Evolutionary conservation across 2,888 invertebrate species (phyloP), one percentile per base, ranked within the genome.

Genomic region (Nasonovia ribisnigri): DNA sequence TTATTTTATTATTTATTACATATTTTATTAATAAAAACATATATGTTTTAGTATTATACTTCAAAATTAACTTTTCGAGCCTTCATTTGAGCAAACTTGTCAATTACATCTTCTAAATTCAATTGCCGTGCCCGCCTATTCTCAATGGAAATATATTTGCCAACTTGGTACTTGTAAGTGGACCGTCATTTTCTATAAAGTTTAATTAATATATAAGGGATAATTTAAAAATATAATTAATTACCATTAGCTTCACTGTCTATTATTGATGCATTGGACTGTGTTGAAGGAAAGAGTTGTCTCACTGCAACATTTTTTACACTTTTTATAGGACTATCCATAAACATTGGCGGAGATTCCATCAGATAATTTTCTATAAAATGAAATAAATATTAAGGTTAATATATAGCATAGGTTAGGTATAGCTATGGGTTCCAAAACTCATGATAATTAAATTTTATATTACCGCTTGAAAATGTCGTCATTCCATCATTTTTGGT

Each of bases 261-360:
- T 46, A 46, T 46, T 86, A 26, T 13, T n/a, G 16, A 86, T 46
- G 13, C 46, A 43, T 46, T 48, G 0, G 16, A 77, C 36, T 36
- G 77, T 77, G 36, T 77, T 16, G 36, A 77, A 77, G 60, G 11
- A 60, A 60, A 60, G 0, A 60, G 60, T 60, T 60, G 10, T 60
- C 60, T 60, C 60, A 29, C 60, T 29, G 29, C 60, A 60, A 60
- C 36, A 77, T 77, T n/a, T 77, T 36, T 36, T 77, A 4, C 1
- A 36, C 36, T 77, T 77, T 36, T n/a, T 20, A 77, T 77, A 36
- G 36, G 77, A 36, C 77, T 77, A n/a, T 77, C n/a, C 26, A 36
- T 86, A 29, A 86, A 86, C 46, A 86, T 86, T 46, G 86, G 86
- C 13, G 43, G 86, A 86, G 86, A 86, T 86, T 1, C 84, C 84